These are phyloP conservation scores for Spialia ferax DNA, from an alignment of 2,888 invertebrate genomes.

Conservation along the genomic window DNA sequence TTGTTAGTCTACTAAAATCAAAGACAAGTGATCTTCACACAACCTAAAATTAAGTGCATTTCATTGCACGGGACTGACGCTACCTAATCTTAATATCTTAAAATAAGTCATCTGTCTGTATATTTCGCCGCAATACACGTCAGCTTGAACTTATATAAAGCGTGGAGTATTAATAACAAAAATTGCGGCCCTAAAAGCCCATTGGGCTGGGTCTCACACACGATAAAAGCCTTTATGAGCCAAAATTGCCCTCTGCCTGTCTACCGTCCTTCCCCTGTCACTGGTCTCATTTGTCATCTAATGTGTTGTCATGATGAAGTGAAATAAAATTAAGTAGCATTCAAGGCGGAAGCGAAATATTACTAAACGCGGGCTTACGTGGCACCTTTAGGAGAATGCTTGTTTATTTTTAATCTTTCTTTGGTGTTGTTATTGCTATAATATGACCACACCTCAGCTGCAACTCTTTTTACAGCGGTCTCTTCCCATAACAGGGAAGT, in stretches of 20 bases:
- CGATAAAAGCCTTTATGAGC: constrained; percentile 33
- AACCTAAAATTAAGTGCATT: no score
- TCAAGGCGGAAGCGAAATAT: constrained; percentile 4
- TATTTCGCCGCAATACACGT: constrained; percentile 1
- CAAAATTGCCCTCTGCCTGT: constrained; percentile 22
- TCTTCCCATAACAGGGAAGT: no score
- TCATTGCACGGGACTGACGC: no score
- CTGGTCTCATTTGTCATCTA: constrained; percentile 31
- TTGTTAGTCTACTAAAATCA: no score
- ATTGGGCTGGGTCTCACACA: constrained; percentile 14
- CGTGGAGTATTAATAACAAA: constrained; percentile 28
- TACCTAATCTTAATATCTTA: neutral
- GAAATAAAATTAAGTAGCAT: constrained; percentile 35
- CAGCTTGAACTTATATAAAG: constrained; percentile 15
- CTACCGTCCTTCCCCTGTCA: constrained; percentile 20
- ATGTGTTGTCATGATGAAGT: constrained; percentile 34
- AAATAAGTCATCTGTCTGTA: neutral
- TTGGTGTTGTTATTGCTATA: no score
- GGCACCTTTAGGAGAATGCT: no score
- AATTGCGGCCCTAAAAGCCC: constrained; percentile 15
- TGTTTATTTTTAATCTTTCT: no score
- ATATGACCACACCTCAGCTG: no score
- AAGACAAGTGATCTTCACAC: no score
- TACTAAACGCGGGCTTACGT: neutral
- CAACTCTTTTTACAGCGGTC: no score